Percentiles rank a stretch among this genome's conserved stretches.
Evolutionary conservation across 1,140 invertebrate genomes (phyloP).

Genomic region (Sarcophaga bullata): DNA sequence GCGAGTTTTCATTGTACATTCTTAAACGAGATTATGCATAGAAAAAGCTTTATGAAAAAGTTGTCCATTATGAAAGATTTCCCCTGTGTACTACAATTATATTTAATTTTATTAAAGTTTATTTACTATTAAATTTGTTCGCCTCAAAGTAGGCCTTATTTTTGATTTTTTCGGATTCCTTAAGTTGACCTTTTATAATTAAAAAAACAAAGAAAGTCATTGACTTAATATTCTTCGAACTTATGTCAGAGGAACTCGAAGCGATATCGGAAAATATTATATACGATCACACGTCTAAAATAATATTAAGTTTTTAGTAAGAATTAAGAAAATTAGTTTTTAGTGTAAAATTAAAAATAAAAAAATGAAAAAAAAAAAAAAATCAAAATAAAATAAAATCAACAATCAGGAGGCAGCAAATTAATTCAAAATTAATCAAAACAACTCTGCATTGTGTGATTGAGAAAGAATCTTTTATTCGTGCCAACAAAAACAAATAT

Average conservation of each 20-base stretch:
- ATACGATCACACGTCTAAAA: not conserved
- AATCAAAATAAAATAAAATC: not conserved
- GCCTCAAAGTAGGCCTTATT: too few relatives aligned
- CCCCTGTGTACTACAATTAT: too few relatives aligned
- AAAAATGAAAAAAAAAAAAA: not conserved
- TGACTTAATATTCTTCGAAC: too few relatives aligned
- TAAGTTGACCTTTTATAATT: too few relatives aligned
- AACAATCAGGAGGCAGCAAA: not conserved
- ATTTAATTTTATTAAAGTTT: too few relatives aligned
- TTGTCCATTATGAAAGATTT: too few relatives aligned
- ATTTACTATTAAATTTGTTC: too few relatives aligned
- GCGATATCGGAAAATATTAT: not conserved
- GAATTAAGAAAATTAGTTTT: not conserved
- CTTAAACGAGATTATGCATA: too few relatives aligned
- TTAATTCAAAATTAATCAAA: constrained; percentile 57
- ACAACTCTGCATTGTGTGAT: constrained; percentile 57
- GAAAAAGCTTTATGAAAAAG: too few relatives aligned
- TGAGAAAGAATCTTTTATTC: not conserved
- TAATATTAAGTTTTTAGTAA: not conserved
- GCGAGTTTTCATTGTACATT: too few relatives aligned
- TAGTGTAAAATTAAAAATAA: not conserved
- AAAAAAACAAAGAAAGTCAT: too few relatives aligned
- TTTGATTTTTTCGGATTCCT: too few relatives aligned
- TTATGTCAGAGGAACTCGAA: not conserved
- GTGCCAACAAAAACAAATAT: not conserved